Evolutionary conservation across 2,113 vertebrate species (phyloP).

Genomic region (Thermophis baileyi): DNA sequence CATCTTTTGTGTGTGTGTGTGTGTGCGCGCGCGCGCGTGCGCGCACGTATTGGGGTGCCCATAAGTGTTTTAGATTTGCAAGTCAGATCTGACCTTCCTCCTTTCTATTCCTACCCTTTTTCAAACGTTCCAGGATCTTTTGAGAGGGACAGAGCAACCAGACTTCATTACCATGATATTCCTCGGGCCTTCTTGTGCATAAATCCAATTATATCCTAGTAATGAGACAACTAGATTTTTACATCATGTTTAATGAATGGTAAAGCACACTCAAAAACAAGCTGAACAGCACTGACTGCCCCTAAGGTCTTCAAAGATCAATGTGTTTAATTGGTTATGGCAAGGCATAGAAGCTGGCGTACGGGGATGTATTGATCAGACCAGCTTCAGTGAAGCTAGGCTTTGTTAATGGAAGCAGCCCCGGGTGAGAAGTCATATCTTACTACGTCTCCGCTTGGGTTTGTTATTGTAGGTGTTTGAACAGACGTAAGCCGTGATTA

Average conservation of each 20-base stretch:
- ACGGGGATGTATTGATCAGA: constrained; percentile 21
- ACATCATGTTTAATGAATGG: constrained; percentile 51
- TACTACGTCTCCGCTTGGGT: neutral
- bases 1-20: neutral
- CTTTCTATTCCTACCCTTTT: neutral
- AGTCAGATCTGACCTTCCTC: neutral
- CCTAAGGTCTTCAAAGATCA: constrained; percentile 31
- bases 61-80: neutral
- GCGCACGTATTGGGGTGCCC: too few relatives aligned
- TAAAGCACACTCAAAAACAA: constrained; percentile 51
- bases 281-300: constrained; percentile 30
- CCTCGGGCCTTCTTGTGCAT: constrained; percentile 51
- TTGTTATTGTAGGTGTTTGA: neutral
- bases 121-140: constrained; percentile 10
- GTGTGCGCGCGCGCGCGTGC: too few relatives aligned
- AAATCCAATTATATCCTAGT: constrained; percentile 56
- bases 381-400: constrained; percentile 3
- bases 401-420: neutral
- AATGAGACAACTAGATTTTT: constrained; percentile 54
- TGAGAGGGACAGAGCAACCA: neutral
- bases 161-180: constrained; percentile 36
- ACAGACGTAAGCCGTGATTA: neutral
- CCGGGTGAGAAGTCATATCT: neutral
- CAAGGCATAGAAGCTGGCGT: constrained; percentile 17
- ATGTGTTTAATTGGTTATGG: constrained; percentile 46